A percentile compares a stretch with the other conserved stretches of the same genome.
These are phyloP conservation scores for Ferrisia virgata DNA, from an alignment of 2,888 invertebrate species.

Conservation along the genomic window DNA sequence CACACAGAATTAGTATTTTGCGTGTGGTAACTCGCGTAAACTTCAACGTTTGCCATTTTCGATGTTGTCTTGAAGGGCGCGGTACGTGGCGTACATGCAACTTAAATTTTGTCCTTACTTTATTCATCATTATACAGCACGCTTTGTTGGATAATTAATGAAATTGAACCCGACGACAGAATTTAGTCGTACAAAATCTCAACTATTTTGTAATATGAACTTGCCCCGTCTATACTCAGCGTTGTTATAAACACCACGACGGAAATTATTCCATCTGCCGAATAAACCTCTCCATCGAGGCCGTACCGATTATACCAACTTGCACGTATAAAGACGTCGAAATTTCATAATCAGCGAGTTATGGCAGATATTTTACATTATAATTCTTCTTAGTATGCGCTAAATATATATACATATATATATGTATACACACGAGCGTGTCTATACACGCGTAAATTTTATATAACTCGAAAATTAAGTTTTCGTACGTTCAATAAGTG, in stretches of 20 bases:
- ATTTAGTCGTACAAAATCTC: neutral
- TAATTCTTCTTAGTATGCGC: neutral
- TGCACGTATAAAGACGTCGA: neutral
- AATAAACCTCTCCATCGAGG: neutral
- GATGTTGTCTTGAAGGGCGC: neutral
- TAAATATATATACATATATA: no score
- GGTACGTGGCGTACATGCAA: neutral
- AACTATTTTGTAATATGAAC: neutral
- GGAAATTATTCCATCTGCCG: neutral
- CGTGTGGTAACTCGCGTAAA: neutral
- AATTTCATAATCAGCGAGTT: neutral
- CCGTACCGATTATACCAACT: neutral
- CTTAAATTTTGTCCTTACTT: neutral
- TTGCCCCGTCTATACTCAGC: neutral
- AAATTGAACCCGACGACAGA: neutral
- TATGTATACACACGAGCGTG: no score
- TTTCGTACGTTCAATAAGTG: neutral
- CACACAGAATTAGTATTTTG: no score
- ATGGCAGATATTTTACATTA: neutral
- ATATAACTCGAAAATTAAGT: neutral
- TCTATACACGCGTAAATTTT: no score
- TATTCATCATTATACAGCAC: neutral
- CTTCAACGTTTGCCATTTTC: neutral
- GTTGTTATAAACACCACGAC: neutral
- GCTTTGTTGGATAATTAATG: neutral